phyloP scores from a whole-genome alignment of 2,797 vertebrate genomes.

The Sebastes trivittatus region DNA sequence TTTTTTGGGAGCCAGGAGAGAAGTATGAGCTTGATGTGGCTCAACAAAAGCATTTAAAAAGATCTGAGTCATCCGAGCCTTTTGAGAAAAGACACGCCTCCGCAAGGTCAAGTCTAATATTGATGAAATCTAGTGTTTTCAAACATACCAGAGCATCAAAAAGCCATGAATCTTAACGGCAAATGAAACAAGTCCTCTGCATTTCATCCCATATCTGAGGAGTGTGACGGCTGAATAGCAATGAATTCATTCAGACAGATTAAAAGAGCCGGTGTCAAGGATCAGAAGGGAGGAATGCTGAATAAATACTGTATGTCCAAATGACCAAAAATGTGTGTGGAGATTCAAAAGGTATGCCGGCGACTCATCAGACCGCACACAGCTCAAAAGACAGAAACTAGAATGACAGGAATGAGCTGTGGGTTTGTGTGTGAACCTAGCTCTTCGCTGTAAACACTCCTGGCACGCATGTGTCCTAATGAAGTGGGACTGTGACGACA shows the following conservation, averaged over 20 bases:
- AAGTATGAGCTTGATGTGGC: slow-evolving; percentile 4
- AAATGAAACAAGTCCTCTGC: slow-evolving; percentile 53
- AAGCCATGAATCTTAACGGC: slow-evolving; percentile 53
- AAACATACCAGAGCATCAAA: slow-evolving; percentile 40
- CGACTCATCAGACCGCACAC: background rate
- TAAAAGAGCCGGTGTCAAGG: slow-evolving; percentile 51
- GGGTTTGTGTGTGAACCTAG: slow-evolving; percentile 6
- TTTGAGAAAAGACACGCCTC: slow-evolving; percentile 7
- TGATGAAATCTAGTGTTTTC: slow-evolving; percentile 42
- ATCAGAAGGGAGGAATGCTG: slow-evolving; percentile 43
- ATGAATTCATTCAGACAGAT: slow-evolving; percentile 60
- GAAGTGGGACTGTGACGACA: slow-evolving; percentile 43
- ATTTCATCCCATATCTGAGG: slow-evolving; percentile 55
- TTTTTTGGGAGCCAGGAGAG: background rate
- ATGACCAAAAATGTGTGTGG: background rate
- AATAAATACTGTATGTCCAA: slow-evolving; percentile 39
- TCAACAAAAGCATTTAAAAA: slow-evolving; percentile 22
- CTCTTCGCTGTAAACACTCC: slow-evolving; percentile 45
- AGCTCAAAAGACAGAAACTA: background rate
- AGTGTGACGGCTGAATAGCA: slow-evolving; percentile 54
- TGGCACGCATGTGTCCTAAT: slow-evolving; percentile 33
- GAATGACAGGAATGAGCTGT: slow-evolving; percentile 26
- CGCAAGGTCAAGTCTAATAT: slow-evolving; percentile 50
- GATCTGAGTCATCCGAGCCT: background rate
- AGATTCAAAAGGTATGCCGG: slow-evolving; percentile 7